Percentiles rank a stretch among this genome's conserved stretches.
These are phyloP conservation scores for Notiomystis cincta DNA, from an alignment of 2,113 vertebrate species.

Conservation along the genomic window DNA sequence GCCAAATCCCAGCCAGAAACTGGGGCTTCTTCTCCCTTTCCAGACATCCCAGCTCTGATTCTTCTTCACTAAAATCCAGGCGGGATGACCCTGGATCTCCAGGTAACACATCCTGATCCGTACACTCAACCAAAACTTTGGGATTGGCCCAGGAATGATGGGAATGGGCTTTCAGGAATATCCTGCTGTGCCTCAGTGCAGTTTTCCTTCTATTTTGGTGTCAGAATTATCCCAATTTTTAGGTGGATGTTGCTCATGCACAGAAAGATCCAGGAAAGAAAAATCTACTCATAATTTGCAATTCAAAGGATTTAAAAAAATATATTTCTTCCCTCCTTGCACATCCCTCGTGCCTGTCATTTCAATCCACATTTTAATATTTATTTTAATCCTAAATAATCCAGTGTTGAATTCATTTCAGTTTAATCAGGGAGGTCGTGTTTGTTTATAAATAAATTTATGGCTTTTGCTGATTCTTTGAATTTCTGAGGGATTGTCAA, in stretches of 20 bases:
- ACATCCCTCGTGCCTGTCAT: no score
- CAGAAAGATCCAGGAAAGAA: not conserved
- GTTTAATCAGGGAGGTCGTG: not conserved
- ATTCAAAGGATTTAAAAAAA: not conserved
- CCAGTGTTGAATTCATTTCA: not conserved
- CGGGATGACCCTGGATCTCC: not conserved
- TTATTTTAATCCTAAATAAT: not conserved
- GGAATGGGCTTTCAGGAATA: not conserved
- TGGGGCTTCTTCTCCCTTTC: not conserved
- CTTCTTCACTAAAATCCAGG: not conserved
- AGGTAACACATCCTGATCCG: no score
- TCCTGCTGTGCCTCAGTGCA: not conserved
- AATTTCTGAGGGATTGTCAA: not conserved
- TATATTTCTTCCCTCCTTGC: not conserved
- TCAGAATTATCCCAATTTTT: not conserved
- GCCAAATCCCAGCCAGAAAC: fast-evolving
- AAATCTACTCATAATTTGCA: not conserved
- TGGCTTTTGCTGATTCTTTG: not conserved
- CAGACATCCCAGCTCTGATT: not conserved
- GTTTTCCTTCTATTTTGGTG: not conserved
- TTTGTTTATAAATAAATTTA: slow-evolving; percentile 16
- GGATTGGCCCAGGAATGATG: not conserved
- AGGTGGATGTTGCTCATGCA: not conserved
- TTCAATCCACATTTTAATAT: not conserved
- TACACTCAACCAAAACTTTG: fast-evolving